These are phyloP conservation scores for Lethocerus indicus DNA, from an alignment of 1,140 invertebrate genomes.

Conservation along the genomic window DNA sequence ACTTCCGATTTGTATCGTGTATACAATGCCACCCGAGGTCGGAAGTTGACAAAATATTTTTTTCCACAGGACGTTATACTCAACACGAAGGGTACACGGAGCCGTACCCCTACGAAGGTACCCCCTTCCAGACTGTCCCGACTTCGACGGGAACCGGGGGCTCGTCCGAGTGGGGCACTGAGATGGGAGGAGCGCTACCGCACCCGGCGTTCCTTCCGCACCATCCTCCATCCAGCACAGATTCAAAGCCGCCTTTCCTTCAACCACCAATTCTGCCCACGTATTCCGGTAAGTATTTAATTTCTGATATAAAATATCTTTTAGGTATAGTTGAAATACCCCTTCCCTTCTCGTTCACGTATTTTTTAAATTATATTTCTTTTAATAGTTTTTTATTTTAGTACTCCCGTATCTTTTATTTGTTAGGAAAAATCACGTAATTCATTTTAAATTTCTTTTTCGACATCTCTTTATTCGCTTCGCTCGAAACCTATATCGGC, in stretches of 20 bases:
- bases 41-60: conserved; percentile 10
- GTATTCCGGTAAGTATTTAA: conserved; percentile 39
- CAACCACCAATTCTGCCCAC: conserved; percentile 52
- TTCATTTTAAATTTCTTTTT: too few species aligned
- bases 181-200: conserved; percentile 29
- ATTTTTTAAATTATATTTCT: too few species aligned
- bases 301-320: too few species aligned
- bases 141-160: conserved; percentile 29
- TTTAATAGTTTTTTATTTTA: too few species aligned
- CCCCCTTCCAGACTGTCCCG: conserved; percentile 63
- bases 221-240: conserved; percentile 25
- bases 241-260: conserved; percentile 49
- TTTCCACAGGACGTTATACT: conserved; percentile 33
- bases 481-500: too few species aligned
- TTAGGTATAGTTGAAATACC: too few species aligned
- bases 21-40: too few species aligned
- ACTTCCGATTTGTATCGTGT: too few species aligned
- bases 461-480: too few species aligned
- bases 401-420: too few species aligned
- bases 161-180: conserved; percentile 24
- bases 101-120: conserved; percentile 48
- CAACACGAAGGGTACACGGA: conserved; percentile 45
- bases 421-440: too few species aligned
- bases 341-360: too few species aligned
- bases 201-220: conserved; percentile 36